Conservation (phyloP, 2,113 vertebrate species). For the Poicephalus meyeri region DNA sequence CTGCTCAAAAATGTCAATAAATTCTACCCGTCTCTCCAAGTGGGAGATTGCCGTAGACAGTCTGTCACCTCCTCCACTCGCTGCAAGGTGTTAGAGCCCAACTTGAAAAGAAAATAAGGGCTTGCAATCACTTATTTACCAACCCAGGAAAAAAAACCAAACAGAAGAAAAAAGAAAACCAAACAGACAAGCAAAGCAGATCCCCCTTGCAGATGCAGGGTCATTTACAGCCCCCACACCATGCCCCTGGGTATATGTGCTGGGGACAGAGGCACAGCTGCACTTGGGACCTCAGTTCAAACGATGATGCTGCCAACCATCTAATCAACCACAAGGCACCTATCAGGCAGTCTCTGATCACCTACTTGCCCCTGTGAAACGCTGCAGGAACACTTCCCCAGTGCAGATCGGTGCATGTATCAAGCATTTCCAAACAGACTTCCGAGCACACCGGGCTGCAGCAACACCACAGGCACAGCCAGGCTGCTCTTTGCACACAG, state of each 20-base stretch:
- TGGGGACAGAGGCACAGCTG: neutral
- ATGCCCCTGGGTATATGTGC: neutral
- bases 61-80: neutral
- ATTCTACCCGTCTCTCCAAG: too few species aligned
- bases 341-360: accelerated
- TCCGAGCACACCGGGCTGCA: accelerated
- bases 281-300: neutral
- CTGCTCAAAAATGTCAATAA: too few species aligned
- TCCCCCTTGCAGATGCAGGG: neutral
- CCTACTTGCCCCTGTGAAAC: too few species aligned
- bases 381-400: accelerated
- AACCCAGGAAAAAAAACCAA: neutral
- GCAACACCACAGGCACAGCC: accelerated
- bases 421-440: neutral
- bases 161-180: neutral
- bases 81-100: neutral
- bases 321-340: neutral
- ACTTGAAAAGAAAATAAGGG: neutral
- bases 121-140: neutral
- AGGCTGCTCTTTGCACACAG: too few species aligned
- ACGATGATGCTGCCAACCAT: neutral
- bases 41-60: neutral
- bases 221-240: accelerated
- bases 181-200: neutral
- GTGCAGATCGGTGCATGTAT: neutral